A percentile compares a stretch with the other conserved stretches of the same genome.
Conservation (phyloP, 2,888 invertebrate genomes). For the Ochropacha duplaris region DNA sequence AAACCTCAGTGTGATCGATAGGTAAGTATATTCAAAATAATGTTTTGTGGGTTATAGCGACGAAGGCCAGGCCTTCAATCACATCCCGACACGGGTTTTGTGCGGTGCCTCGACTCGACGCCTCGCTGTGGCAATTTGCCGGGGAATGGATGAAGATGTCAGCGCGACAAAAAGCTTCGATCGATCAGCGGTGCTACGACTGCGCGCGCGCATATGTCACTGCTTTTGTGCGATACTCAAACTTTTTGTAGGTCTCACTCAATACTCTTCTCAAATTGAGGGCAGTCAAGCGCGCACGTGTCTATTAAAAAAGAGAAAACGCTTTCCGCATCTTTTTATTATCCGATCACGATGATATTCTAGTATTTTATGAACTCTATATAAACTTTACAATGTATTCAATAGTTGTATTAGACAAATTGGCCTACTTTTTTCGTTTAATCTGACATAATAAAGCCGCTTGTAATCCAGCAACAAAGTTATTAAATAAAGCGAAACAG, state of each 20-base stretch:
- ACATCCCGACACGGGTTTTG: constrained; percentile 63
- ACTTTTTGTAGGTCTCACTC: constrained; percentile 24
- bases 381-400: no score
- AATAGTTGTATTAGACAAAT: no score
- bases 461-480: no score
- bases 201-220: constrained; percentile 65
- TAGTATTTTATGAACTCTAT: no score
- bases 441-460: no score
- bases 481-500: no score
- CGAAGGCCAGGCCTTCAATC: constrained; percentile 62
- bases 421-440: no score
- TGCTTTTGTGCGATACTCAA: constrained; percentile 31
- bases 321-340: no score
- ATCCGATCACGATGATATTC: no score
- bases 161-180: constrained; percentile 78
- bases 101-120: constrained; percentile 32
- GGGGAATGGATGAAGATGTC: constrained; percentile 78
- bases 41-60: constrained; percentile 41
- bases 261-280: background rate
- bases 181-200: constrained; percentile 61
- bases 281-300: no score
- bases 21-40: constrained; percentile 71
- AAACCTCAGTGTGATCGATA: constrained; percentile 66
- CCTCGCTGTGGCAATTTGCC: constrained; percentile 68
- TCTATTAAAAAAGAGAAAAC: no score